Conservation (phyloP, 2,113 vertebrate species). For the Progne subis region DNA sequence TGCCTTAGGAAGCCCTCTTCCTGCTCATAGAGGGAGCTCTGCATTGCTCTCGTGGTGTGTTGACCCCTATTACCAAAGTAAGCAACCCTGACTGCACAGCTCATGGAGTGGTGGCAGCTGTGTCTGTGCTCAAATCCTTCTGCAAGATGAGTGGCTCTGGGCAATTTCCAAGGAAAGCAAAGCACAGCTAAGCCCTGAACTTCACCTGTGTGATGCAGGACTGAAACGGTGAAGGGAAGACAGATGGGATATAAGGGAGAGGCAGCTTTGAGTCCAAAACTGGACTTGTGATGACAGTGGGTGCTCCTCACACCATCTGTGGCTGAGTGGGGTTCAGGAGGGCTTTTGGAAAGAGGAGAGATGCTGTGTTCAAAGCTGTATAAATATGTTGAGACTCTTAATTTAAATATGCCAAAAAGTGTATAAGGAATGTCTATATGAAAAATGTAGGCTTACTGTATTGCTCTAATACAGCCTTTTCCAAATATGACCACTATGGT, state of each 20-base stretch:
- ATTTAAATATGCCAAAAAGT: neutral
- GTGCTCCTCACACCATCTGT: neutral
- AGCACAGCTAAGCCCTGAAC: neutral
- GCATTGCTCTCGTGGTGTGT: accelerated
- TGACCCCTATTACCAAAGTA: neutral
- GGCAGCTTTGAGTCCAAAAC: neutral
- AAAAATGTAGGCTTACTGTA: neutral
- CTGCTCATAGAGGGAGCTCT: neutral
- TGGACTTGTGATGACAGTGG: neutral
- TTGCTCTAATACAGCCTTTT: neutral
- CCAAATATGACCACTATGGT: neutral
- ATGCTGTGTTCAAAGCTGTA: neutral
- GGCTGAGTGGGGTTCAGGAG: neutral
- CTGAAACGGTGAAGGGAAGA: neutral
- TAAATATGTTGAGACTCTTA: neutral
- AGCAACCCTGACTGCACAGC: neutral
- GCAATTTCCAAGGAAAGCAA: neutral
- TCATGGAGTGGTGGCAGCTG: neutral
- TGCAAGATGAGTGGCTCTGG: neutral
- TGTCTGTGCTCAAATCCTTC: neutral
- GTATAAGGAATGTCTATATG: neutral
- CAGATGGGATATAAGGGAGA: neutral
- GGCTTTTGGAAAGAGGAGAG: neutral
- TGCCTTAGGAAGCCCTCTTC: neutral
- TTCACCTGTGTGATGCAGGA: neutral